A percentile compares a stretch with the other conserved stretches of the same genome.
phyloP scores from a whole-genome alignment of 2,113 vertebrate species.

The Misgurnus anguillicaudatus region DNA sequence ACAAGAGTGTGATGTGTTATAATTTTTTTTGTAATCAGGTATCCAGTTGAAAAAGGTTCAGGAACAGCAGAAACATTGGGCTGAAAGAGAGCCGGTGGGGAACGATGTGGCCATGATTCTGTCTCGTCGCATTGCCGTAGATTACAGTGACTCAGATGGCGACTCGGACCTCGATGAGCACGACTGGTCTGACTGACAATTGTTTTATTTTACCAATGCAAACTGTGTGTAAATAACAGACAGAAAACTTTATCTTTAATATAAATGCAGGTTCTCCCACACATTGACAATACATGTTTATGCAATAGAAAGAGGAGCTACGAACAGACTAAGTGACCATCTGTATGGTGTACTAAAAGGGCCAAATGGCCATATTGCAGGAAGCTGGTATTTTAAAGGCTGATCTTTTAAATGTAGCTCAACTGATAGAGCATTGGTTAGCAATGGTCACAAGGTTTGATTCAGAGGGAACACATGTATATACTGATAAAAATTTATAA shows the following conservation, averaged over 20 bases:
- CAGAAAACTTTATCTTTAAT: background rate
- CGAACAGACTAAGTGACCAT: background rate
- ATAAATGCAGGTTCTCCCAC: background rate
- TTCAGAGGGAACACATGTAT: too few relatives aligned
- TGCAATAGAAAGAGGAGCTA: background rate
- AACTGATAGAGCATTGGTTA: too few relatives aligned
- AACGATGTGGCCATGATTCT: constrained; percentile 85
- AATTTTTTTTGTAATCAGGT: constrained; percentile 63
- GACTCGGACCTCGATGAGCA: constrained; percentile 84
- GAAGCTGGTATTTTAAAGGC: background rate
- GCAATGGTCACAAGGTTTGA: too few relatives aligned
- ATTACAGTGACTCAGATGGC: constrained; percentile 84
- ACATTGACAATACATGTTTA: background rate
- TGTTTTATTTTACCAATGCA: background rate
- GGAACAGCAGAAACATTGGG: constrained; percentile 83
- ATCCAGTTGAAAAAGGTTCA: constrained; percentile 87
- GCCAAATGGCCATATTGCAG: background rate
- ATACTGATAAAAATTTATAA: too few relatives aligned
- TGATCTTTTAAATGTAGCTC: background rate
- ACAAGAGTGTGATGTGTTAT: constrained; percentile 6
- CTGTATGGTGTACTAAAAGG: background rate
- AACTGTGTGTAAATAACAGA: background rate
- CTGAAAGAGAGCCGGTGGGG: constrained; percentile 77
- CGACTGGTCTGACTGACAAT: constrained; percentile 76
- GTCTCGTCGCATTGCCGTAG: constrained; percentile 65